Evolutionary conservation across 1,140 invertebrate species (phyloP), one percentile per base, ranked within the genome.

Genomic region (Sycobia sp.): DNA sequence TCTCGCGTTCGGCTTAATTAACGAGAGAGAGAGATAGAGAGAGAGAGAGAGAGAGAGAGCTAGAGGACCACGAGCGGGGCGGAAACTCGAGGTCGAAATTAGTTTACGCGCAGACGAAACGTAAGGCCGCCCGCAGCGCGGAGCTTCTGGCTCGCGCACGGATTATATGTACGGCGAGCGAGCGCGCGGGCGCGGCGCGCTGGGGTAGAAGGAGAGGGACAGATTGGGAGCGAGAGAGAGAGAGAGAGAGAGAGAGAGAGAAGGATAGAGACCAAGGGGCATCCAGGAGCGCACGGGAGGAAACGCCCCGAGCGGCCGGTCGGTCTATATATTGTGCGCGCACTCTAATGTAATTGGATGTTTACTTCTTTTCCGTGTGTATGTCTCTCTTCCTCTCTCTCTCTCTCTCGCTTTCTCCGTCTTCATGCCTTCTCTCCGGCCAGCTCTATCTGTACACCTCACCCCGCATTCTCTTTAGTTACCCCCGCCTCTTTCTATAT

Each of bases 1-100:
- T 14, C 20, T 25, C 34, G 41, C 10, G 39, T 13, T 39, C 51
- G 67, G 57, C 68, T 77, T 76, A 75, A 76, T 75, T 76, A 77
- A 74, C 69, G 67, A 71, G 67, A 64, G 65, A 32, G 9, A 13
- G 32, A 44, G 51, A n/a, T 18, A 43, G 23, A 23, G 43, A 46
- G 2, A 20, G 22, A 13, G n/a, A 18, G 1, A 41, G 39, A 18
- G 16, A 41, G 20, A 41, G 9, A 4, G 13, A 18, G 11, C 4
- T n/a, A 18, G n/a, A 41, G n/a, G 20, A 39, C 39, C 4, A 32
- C 27, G 11, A 34, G 18, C 10, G 11, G 4, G 36, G 14, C 41
- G 16, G 58, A 51, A 61, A 61, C 49, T 61, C 46, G 49, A 62
- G 50, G 38, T 62, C 41, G 41, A 54, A 62, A 62, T 62, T 62